Evolutionary conservation across 2,888 invertebrate genomes (phyloP), one percentile per base, ranked within the genome.

Genomic region (Glyphotaelius pellucidus): DNA sequence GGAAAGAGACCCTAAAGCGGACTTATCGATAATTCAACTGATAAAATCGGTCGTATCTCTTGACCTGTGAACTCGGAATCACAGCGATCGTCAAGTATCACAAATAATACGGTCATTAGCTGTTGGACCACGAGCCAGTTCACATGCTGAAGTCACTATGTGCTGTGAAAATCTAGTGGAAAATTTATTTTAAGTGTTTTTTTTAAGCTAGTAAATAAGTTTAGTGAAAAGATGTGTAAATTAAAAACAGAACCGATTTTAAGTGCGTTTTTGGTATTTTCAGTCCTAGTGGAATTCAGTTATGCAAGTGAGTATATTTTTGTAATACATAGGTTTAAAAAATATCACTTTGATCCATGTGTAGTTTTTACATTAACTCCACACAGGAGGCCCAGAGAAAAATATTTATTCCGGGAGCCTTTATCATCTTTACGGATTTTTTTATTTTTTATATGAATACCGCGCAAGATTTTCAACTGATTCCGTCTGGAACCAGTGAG

Each of bases 31-130:
- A 67, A 67, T 25, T 67, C 25, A 1, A 25, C 67, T 25, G 91
- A 91, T 91, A 91, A 91, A 79, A 91, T 89, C 67, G 85, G 89
- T 90, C 89, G 35, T 92, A 90, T 92, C 89, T 38, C 47, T 32
- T 92, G 91, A 90, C 92, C 93, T 87, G 83, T 93, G 93, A 93
- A 89, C 93, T 90, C 80, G 80, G 38, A 80, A 93, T 90, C 25
- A 67, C 19, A 67, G 52, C 52, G 52, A 67, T 67, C 67, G 67
- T n/a, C 67, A 25, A 67, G 67, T 67, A 19, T n/a, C 25, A n/a
- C 67, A 0, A 67, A 25, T 9, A 67, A n/a, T n/a, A 67, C 9
- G 25, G 25, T n/a, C 67, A 67, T 9, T 67, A 67, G 67, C 67
- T 67, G 67, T 67, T 67, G 67, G 67, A 67, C 7, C 25, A n/a